Evolutionary conservation across 2,113 vertebrate genomes (phyloP).

Genomic region (Onychorhynchus coronatus): DNA sequence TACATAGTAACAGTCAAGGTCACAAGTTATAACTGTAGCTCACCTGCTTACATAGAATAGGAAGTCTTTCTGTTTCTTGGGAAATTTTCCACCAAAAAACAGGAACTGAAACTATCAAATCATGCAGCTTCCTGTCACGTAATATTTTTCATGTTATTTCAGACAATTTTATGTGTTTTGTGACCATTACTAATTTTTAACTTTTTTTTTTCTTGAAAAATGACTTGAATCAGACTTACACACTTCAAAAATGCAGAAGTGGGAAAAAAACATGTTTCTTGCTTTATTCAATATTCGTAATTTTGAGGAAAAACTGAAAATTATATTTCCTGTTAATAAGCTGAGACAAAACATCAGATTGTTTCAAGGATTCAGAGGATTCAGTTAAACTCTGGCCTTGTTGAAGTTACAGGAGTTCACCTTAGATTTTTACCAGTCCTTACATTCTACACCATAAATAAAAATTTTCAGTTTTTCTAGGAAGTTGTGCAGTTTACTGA

Average conservation of each 20-base stretch:
- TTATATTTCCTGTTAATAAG: background rate
- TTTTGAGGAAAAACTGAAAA: background rate
- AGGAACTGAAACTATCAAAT: background rate
- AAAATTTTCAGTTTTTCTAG: background rate
- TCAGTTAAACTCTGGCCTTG: background rate
- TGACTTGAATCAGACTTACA: background rate
- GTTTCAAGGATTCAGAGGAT: background rate
- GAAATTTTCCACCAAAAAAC: background rate
- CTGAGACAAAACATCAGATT: background rate
- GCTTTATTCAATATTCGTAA: background rate
- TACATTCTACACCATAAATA: background rate
- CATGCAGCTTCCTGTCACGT: background rate
- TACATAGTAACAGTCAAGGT: background rate
- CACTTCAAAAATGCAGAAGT: background rate
- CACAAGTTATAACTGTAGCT: background rate
- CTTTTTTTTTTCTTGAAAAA: background rate
- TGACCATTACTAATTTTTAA: background rate
- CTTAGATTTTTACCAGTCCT: background rate
- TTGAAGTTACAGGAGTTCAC: background rate
- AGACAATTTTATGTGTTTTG: background rate
- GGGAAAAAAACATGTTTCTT: background rate
- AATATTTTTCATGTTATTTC: background rate
- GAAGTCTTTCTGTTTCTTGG: background rate
- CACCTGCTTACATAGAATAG: background rate
- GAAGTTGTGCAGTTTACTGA: background rate